Evolutionary conservation across 2,113 vertebrate species (phyloP).

Genomic region (Otolemur garnettii): DNA sequence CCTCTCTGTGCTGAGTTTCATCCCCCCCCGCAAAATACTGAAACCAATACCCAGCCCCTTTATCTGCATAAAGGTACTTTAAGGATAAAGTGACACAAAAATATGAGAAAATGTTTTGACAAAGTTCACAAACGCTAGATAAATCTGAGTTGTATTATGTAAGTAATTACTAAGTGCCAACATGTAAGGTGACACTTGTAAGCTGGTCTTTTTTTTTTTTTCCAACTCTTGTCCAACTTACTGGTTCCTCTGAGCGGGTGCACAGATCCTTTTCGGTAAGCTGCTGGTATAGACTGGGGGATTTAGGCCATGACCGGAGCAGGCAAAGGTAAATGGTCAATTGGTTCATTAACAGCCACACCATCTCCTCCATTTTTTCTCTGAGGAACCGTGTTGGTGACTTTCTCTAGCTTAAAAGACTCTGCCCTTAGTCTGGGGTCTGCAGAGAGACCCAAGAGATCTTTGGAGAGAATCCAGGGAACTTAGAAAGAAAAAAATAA

Average conservation of each 20-base stretch:
- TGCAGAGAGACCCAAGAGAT: not conserved
- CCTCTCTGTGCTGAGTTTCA: not conserved
- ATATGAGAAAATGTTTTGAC: constrained; percentile 33
- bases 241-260: not conserved
- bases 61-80: not conserved
- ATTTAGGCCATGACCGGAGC: not conserved
- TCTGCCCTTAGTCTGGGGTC: not conserved
- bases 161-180: constrained; percentile 16
- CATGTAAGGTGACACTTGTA: constrained; percentile 15
- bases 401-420: not conserved
- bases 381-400: not conserved
- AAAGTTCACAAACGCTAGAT: constrained; percentile 36
- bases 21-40: not conserved
- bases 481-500: not conserved
- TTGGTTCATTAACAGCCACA: not conserved
- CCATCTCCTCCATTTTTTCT: not conserved
- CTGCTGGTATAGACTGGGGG: not conserved
- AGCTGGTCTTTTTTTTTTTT: not conserved
- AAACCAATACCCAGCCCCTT: not conserved
- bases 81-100: not conserved
- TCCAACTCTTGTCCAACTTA: not conserved
- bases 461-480: not conserved
- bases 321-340: not conserved
- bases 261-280: not conserved
- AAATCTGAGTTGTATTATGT: constrained; percentile 42